Base-by-base conservation (phyloP, 2,797 vertebrate genomes). In the Hoplostethus atlanticus region DNA sequence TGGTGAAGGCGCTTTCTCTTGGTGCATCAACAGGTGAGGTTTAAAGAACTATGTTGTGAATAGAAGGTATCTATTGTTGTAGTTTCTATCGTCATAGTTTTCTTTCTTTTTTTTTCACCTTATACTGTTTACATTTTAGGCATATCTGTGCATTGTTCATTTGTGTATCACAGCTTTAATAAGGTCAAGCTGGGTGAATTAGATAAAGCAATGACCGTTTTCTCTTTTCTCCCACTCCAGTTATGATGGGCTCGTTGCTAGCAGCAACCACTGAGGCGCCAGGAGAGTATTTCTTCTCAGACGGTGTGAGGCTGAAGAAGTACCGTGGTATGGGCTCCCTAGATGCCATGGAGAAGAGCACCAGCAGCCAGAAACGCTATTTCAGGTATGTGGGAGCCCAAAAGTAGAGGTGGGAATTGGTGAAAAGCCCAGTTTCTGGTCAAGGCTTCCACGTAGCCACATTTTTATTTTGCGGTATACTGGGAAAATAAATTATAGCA, bases 221-320 rank as follows among this genome's bases (percentile, higher is more conserved):
- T 38, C 7, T 34, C 30, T 16, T 2, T 0, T 76, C 47, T 76
- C 62, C 51, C 38, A 0, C 58, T 16, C 1, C 87, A 98, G 97
- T 98, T 55, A 98, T 98, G 97, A 98, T 98, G 97, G 97, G 97
- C 67, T 98, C 97, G 6, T 90, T 98, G 91, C 92, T 98, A 61
- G 97, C 97, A 0, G 97, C 97, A 51, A 98, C 97, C 83, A 97
- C 96, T 0, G 97, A 98, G 85, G 96, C 97, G 0, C 97, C 97
- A 0, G 97, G 97, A 0, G 97, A 98, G 87, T 98, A 98, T 83
- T 98, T 97, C 91, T 98, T 97, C 92, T 97, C 97, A 0, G 97
- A 98, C 0, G 97, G 97, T 0, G 97, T 98, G 15, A 91, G 97
- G 78, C 95, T 98, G 59, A 98, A 98, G 90, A 98, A 98, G 87